Evolutionary conservation across 92 coral and sea anemone species (phyloP), one percentile per base, ranked within the genome.

Genomic region (Galaxea fascicularis): DNA sequence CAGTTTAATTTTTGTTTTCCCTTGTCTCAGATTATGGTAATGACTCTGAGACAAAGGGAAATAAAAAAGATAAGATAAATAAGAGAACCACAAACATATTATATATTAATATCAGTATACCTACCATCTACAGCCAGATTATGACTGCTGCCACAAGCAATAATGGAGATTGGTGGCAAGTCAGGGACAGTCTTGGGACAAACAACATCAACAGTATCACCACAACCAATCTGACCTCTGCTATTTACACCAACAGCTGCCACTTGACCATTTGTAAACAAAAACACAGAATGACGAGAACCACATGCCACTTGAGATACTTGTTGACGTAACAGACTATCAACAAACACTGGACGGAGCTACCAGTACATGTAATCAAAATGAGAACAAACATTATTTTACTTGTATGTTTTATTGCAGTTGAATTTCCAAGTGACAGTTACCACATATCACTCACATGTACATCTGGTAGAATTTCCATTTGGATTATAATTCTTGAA

Each of bases 291-390:
- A 85, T 97, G 99, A 58, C 99, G 92, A 25, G 99, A 93, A 28
- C 99, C 99, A 94, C 99, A 97, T 24, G 99, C 94, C 10, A 97
- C 97, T 78, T 94, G 95, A 17, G 51, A 75, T 0, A 97, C 94
- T 83, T 88, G 73, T 47, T 92, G 94, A 80, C 86, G 91, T 58
- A 95, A 89, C 52, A 97, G 89, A 28, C 95, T 91, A 60, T 97
- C 99, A 59, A 97, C 95, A 77, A 88, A 90, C 4, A 97, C 89
- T 60, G 99, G 99, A 44, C 85, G 76, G 4, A 86, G 66, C 99
- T 97, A 82, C 30, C 26, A 25, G 10, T 0, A 70, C 27, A 52
- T 15, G 8, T 9, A 17, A 20, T 15, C 18, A 62, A 5, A 71
- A 9, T 17, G 7, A 72, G 62, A 26, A 16, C 8, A 24, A 21